These are phyloP conservation scores for Athalia rosae DNA, from an alignment of 2,888 invertebrate genomes.

Conservation along the genomic window DNA sequence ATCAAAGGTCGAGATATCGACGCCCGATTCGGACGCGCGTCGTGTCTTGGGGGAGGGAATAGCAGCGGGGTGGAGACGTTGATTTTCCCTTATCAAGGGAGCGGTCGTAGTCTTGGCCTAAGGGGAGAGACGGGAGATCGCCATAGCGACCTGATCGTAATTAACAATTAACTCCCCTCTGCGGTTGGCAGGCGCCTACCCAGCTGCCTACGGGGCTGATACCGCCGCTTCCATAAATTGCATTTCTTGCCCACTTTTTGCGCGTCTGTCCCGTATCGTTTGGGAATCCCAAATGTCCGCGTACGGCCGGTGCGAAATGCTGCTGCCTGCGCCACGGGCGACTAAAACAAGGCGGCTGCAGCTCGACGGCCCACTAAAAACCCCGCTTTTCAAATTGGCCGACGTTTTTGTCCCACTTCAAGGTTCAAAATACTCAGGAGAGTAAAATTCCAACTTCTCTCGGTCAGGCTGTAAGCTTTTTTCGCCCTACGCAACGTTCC, in stretches of 20 bases:
- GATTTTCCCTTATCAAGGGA: conserved; percentile 7
- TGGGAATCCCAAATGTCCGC: conserved; percentile 37
- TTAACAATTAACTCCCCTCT: conserved; percentile 45
- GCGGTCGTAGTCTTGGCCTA: neutral
- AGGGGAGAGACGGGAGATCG: neutral
- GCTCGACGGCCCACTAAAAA: neutral
- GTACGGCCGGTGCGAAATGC: conserved; percentile 14
- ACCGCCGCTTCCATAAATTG: conserved; percentile 38
- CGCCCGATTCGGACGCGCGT: no score
- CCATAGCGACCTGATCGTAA: conserved; percentile 33
- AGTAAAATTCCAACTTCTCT: no score
- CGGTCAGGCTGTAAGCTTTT: no score
- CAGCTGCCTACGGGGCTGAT: conserved; percentile 38
- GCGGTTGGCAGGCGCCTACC: conserved; percentile 37
- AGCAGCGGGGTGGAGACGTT: neutral
- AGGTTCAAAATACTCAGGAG: neutral
- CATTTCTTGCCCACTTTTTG: conserved; percentile 43
- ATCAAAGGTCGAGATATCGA: no score
- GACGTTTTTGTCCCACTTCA: neutral
- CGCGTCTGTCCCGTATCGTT: conserved; percentile 37
- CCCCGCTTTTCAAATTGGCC: conserved; percentile 17
- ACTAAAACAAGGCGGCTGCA: neutral
- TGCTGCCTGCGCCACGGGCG: neutral
- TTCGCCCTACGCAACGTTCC: no score
- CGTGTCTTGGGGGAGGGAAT: no score